These are phyloP conservation scores for Idris sp. DNA, from an alignment of 1,140 invertebrate species.

Conservation along the genomic window DNA sequence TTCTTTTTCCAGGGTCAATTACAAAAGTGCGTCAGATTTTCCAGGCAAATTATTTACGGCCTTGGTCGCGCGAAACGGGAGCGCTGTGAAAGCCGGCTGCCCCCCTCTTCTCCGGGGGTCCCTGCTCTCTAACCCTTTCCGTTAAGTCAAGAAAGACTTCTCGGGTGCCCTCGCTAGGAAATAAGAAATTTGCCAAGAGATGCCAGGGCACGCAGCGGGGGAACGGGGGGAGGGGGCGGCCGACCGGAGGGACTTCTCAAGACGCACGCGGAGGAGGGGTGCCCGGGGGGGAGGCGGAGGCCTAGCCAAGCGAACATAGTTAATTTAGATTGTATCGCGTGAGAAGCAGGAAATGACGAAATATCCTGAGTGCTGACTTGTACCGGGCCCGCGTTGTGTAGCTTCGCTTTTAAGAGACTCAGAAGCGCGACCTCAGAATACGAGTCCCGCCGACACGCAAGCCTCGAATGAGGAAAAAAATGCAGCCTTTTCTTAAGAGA, in stretches of 20 bases:
- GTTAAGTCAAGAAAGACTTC: slow-evolving; percentile 39
- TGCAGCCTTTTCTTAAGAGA: slow-evolving; percentile 20
- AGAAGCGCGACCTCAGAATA: slow-evolving; percentile 70
- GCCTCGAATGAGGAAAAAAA: slow-evolving; percentile 36
- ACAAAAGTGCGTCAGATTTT: slow-evolving; percentile 70
- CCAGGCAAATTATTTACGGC: slow-evolving; percentile 71
- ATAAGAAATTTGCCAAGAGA: slow-evolving; percentile 77
- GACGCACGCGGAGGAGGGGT: slow-evolving; percentile 50
- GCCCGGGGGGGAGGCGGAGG: slow-evolving; percentile 68
- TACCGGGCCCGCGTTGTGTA: slow-evolving; percentile 66
- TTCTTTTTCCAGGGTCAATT: slow-evolving; percentile 62
- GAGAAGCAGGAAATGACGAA: slow-evolving; percentile 80
- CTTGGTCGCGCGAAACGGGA: slow-evolving; percentile 65
- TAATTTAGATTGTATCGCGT: slow-evolving; percentile 80
- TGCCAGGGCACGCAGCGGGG: slow-evolving; percentile 59
- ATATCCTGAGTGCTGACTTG: slow-evolving; percentile 79
- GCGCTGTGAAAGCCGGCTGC: slow-evolving; percentile 67
- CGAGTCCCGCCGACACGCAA: slow-evolving; percentile 64
- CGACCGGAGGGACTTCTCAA: slow-evolving; percentile 31
- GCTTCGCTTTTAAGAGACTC: slow-evolving; percentile 65
- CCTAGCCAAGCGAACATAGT: slow-evolving; percentile 79
- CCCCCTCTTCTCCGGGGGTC: slow-evolving; percentile 51
- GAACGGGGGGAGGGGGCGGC: slow-evolving; percentile 23
- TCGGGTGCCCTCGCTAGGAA: slow-evolving; percentile 70
- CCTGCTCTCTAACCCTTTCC: slow-evolving; percentile 74